A percentile compares a stretch with the other conserved stretches of the same genome.
These are phyloP conservation scores for Zaprionus lachaisei DNA, from an alignment of 1,140 invertebrate genomes.

Conservation along the genomic window DNA sequence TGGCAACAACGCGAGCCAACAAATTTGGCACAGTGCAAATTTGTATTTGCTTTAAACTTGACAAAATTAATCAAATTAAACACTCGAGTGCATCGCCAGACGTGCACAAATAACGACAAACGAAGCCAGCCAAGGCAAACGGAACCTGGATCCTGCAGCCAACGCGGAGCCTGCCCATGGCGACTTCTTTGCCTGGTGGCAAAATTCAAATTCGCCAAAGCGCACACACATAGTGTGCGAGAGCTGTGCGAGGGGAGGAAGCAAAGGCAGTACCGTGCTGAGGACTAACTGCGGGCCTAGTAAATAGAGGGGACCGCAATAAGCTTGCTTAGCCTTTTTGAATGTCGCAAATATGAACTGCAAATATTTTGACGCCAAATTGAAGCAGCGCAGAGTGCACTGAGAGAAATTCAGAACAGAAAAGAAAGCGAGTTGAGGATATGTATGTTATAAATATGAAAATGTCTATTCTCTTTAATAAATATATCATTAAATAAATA, in stretches of 20 bases:
- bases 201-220: constrained; percentile 72
- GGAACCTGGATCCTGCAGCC: constrained; percentile 15
- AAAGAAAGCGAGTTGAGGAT: neutral
- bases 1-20: constrained; percentile 52
- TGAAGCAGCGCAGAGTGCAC: constrained; percentile 46
- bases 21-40: constrained; percentile 76
- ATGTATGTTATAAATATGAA: neutral
- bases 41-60: constrained; percentile 80
- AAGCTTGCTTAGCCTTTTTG: constrained; percentile 81
- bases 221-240: constrained; percentile 31
- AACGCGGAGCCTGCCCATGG: constrained; percentile 17
- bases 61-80: constrained; percentile 83
- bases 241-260: neutral
- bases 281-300: constrained; percentile 39
- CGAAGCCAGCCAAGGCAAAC: constrained; percentile 28
- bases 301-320: constrained; percentile 74
- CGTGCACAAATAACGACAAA: constrained; percentile 76
- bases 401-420: neutral
- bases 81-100: constrained; percentile 80
- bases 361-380: constrained; percentile 77
- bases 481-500: too few species aligned
- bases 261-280: constrained; percentile 10
- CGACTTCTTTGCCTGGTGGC: constrained; percentile 45
- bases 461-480: neutral
- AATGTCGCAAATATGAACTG: constrained; percentile 78